Evolutionary conservation across 2,888 invertebrate genomes (phyloP).

Genomic region (Masnerella sp.): DNA sequence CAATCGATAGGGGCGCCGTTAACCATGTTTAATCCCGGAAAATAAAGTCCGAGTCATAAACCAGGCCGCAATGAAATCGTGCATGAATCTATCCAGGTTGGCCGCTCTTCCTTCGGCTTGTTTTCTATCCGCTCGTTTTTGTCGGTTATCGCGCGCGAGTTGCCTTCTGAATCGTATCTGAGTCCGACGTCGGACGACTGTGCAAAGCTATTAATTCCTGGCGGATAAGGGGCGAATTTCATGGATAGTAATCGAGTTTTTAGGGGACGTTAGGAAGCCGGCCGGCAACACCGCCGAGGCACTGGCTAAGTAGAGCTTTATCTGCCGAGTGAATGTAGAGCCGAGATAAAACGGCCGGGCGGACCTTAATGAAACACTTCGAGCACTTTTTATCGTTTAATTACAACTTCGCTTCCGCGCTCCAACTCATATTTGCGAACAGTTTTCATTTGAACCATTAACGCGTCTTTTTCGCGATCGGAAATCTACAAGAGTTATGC

Average conservation of each 20-base stretch:
- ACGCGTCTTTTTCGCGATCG: conserved; percentile 32
- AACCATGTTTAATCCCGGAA: not conserved
- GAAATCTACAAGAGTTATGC: no score
- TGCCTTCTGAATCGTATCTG: conserved; percentile 48
- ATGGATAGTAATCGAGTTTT: conserved; percentile 60
- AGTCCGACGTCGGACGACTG: conserved; percentile 32
- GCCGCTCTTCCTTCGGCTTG: conserved; percentile 9
- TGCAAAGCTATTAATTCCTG: conserved; percentile 54
- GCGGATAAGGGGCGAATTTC: conserved; percentile 53
- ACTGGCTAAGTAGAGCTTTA: conserved; percentile 42
- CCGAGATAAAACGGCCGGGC: conserved; percentile 51
- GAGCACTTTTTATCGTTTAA: conserved; percentile 60
- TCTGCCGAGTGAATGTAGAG: conserved; percentile 53
- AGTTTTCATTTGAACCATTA: conserved; percentile 40
- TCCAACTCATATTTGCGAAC: conserved; percentile 32
- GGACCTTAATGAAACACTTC: conserved; percentile 60
- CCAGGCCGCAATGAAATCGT: conserved; percentile 20
- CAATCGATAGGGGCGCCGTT: conserved; percentile 4
- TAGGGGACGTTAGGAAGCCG: conserved; percentile 44
- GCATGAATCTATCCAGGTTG: conserved; percentile 30
- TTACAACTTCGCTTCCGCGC: conserved; percentile 53
- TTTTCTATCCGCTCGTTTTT: conserved; percentile 13
- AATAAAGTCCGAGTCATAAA: conserved; percentile 20
- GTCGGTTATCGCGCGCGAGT: conserved; percentile 38
- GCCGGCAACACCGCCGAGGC: conserved; percentile 21